phyloP scores from a whole-genome alignment of 2,797 vertebrate genomes.

The Spheniscus humboldti region DNA sequence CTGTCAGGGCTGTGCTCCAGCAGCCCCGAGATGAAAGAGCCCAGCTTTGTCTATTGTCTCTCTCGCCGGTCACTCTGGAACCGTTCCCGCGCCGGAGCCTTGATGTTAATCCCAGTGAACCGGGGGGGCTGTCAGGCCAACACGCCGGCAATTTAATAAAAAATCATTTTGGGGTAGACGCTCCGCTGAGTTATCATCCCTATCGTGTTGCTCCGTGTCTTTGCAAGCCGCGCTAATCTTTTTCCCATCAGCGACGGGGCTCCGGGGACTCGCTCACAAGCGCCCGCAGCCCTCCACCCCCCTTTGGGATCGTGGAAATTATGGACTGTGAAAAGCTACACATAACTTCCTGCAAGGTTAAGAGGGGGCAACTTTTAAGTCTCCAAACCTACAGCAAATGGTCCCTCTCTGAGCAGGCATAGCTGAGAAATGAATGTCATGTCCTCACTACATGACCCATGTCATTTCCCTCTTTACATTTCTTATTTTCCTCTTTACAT shows the following conservation, averaged over 20 bases:
- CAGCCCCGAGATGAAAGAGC: not conserved
- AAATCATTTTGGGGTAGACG: not conserved
- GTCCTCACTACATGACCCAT: not conserved
- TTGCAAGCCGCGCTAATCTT: not conserved
- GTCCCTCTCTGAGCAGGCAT: not conserved
- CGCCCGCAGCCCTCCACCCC: not conserved
- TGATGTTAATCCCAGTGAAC: conserved; percentile 66
- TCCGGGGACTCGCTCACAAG: not conserved
- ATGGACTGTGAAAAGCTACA: not conserved
- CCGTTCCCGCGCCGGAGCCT: not conserved
- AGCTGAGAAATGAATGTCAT: not conserved
- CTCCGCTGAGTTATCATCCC: not conserved
- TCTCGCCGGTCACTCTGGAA: not conserved
- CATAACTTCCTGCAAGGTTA: not conserved
- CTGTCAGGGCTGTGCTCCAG: conserved; percentile 71
- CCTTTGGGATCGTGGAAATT: not conserved
- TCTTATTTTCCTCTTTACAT: not conserved
- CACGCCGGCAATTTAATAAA: not conserved
- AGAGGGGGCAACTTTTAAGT: not conserved
- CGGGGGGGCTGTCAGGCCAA: conserved; percentile 53
- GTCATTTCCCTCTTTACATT: not conserved
- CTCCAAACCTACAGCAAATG: not conserved
- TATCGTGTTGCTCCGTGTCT: not conserved
- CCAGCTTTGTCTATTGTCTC: conserved; percentile 11
- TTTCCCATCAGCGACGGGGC: not conserved